Evolutionary conservation across 2,888 invertebrate genomes (phyloP), one percentile per base, ranked within the genome.

Genomic region (Corythucha ciliata): DNA sequence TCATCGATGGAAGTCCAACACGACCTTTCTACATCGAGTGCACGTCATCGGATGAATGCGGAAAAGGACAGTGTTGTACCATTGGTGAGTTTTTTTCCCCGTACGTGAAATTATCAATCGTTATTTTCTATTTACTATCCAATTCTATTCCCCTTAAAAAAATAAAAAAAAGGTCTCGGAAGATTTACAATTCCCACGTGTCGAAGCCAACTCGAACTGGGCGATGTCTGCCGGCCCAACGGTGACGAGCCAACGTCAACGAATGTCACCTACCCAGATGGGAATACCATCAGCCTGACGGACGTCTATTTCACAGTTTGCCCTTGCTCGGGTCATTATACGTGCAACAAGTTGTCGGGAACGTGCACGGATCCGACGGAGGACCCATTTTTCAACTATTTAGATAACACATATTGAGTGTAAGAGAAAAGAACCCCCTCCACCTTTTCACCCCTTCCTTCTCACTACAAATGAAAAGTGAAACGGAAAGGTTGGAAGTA

Each of bases 11-110:
- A n/a, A n/a, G n/a, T n/a, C n/a, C n/a, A n/a, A n/a, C n/a, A n/a
- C n/a, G n/a, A n/a, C n/a, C n/a, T n/a, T n/a, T n/a, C n/a, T 54
- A 54, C 47, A 46, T 54, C 29, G 54, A 54, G 25, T 54, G 54
- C 24, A 25, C 46, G 12, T 40, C 41, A 18, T 50, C 50, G n/a
- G 37, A 34, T 8, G 50, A 54, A 12, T 54, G 54, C 29, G 54
- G 50, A 18, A 50, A 32, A 29, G 50, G 32, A n/a, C 40, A 51
- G 20, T 54, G 54, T 24, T 54, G 54, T 29, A 34, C 50, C 3
- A 54, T 54, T 21, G 54, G 54, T 54, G 24, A 54, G 53, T 40
- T 26, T 16, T 22, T 32, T 18, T n/a, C 10, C 29, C 26, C 21
- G 22, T 16, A 36, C 8, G 16, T 12, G 8, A 12, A 12, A 8